phyloP scores from a whole-genome alignment of 2,888 invertebrate species.

The Drosophila flavopinicola region DNA sequence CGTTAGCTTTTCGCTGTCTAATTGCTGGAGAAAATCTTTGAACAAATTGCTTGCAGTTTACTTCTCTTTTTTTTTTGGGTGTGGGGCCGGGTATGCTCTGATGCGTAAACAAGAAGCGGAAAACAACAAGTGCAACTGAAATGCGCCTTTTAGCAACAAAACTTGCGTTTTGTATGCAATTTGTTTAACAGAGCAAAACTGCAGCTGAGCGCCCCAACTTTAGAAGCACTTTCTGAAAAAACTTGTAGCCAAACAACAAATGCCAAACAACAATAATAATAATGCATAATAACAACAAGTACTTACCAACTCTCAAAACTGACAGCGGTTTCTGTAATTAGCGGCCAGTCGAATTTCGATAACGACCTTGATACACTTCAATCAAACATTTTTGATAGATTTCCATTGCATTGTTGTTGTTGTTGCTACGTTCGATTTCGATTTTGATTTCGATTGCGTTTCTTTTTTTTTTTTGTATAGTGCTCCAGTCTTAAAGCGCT shows the following conservation, averaged over 20 bases:
- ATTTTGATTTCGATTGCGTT: conserved; percentile 53
- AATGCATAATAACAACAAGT: conserved; percentile 59
- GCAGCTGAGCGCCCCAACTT: conserved; percentile 4
- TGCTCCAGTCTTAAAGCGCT: conserved; percentile 45
- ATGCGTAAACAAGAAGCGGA: conserved; percentile 77
- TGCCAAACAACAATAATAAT: conserved; percentile 40
- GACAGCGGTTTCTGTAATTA: conserved; percentile 68
- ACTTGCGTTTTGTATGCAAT: conserved; percentile 80
- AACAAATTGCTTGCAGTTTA: conserved; percentile 6
- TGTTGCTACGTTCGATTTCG: conserved; percentile 34
- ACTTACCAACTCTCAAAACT: conserved; percentile 51
- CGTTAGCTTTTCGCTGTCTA: conserved; percentile 34
- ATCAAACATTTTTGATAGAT: conserved; percentile 73
- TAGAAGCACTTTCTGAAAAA: conserved; percentile 57
- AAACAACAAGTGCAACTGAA: conserved; percentile 63
- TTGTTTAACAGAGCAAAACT: conserved; percentile 78
- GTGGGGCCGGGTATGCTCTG: conserved; percentile 40
- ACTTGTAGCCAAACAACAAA: conserved; percentile 22
- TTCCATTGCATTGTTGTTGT: conserved; percentile 57
- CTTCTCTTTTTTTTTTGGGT: neutral
- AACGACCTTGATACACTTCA: conserved; percentile 78
- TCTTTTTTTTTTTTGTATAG: conserved; percentile 41
- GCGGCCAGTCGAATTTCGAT: conserved; percentile 62
- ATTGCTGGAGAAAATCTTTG: conserved; percentile 49
- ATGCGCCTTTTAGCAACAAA: conserved; percentile 75